Evolutionary conservation across 2,797 vertebrate genomes (phyloP), one percentile per base, ranked within the genome.

Genomic region (Acrossocheilus wenchowensis): DNA sequence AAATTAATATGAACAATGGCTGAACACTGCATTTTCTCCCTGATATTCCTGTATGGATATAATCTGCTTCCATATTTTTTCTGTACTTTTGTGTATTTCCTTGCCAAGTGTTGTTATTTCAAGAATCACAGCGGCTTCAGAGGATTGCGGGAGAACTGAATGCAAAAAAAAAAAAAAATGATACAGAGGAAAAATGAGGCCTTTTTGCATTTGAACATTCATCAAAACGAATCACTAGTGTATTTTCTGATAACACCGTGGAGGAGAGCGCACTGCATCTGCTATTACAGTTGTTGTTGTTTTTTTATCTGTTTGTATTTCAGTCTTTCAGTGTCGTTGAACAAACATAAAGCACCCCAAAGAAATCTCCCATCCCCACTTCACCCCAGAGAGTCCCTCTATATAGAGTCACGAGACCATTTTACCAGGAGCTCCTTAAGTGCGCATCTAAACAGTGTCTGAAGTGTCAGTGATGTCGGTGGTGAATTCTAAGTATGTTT

Each of bases 21-120:
- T 92, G 93, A 90, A 94, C 93, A 64, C 50, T 81, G 57, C 78
- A 94, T 94, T 91, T 93, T 92, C 94, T 93, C 93, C 89, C 91
- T 93, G 93, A 93, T 95, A 92, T 94, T 92, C 93, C 92, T 91
- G 89, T 94, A 95, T 95, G 92, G 95, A 95, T 64, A 96, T 95
- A 95, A 93, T 94, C 94, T 94, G 94, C 94, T 96, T 95, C 91
- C 95, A 95, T 78, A 90, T 95, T 94, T 96, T 94, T 93, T 97
- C 95, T 96, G 95, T 95, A 96, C 96, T 81, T 97, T 96, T 96
- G 95, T 95, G 95, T 96, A 94, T 96, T 95, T 94, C 92, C 96
- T 96, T 43, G 95, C 94, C 78, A 85, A 94, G 92, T 96, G 94
- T 96, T 94, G 91, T 94, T 94, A 94, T 94, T 92, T 92, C 90